A percentile compares a stretch with the other conserved stretches of the same genome.
Conservation (phyloP, 2,113 vertebrate species). For the Oostethus manadensis region DNA sequence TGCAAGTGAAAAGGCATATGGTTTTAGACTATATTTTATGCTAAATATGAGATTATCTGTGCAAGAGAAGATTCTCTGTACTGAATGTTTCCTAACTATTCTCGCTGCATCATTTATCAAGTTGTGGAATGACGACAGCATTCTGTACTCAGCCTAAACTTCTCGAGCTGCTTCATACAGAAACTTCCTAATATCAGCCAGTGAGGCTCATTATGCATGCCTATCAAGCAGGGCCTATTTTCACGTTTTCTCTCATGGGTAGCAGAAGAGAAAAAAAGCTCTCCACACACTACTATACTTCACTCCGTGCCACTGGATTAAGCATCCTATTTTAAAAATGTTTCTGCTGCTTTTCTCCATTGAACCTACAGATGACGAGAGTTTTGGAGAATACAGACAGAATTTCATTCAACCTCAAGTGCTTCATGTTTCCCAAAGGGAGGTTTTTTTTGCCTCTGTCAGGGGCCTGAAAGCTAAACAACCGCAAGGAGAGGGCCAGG, state of each 20-base stretch:
- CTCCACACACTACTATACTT: constrained; percentile 18
- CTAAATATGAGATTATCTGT: constrained; percentile 6
- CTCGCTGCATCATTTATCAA: constrained; percentile 61
- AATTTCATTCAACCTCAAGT: constrained; percentile 62
- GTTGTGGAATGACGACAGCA: constrained; percentile 62
- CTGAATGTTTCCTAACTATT: constrained; percentile 31
- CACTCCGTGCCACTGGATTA: constrained; percentile 49
- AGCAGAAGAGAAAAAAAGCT: constrained; percentile 18
- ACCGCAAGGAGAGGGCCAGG: constrained; percentile 43
- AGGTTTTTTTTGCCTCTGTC: constrained; percentile 43
- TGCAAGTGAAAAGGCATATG: not conserved
- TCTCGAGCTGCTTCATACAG: constrained; percentile 50
- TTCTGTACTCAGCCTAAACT: constrained; percentile 51
- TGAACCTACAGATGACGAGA: constrained; percentile 55
- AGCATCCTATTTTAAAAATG: constrained; percentile 54
- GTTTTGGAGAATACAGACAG: constrained; percentile 58
- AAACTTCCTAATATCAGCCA: constrained; percentile 63
- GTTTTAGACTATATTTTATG: constrained; percentile 7
- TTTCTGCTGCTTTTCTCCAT: constrained; percentile 36
- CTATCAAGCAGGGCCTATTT: constrained; percentile 48
- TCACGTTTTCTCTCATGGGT: constrained; percentile 59
- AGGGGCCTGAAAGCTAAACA: constrained; percentile 61
- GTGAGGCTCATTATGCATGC: constrained; percentile 62
- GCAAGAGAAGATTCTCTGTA: constrained; percentile 24
- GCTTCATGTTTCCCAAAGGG: constrained; percentile 48